phyloP scores from a whole-genome alignment of 2,113 vertebrate genomes.

The Hyperopisus bebe region DNA sequence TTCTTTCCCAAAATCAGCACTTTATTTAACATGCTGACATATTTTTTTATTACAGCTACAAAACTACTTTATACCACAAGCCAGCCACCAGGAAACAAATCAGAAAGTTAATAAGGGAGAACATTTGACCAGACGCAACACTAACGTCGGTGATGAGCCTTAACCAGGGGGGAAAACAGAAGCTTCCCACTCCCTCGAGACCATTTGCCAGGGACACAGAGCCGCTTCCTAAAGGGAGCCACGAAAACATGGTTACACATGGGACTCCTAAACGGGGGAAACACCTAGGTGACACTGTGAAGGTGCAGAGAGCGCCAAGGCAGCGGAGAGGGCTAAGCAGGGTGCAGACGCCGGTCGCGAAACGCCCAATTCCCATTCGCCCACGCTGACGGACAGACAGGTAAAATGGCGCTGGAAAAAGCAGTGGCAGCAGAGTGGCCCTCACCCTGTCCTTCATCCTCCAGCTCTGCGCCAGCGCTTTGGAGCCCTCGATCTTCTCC shows the following conservation, averaged over 20 bases:
- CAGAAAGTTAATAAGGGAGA: not conserved
- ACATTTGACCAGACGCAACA: not conserved
- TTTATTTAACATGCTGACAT: not conserved
- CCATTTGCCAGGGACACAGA: not conserved
- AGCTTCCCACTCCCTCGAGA: not conserved
- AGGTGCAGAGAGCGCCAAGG: not conserved
- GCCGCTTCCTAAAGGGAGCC: not conserved
- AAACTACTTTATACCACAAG: not conserved
- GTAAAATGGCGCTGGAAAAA: not conserved
- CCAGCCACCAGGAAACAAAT: not conserved
- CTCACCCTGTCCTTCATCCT: conserved; percentile 97
- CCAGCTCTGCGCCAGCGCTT: conserved; percentile 95
- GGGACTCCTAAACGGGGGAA: not conserved
- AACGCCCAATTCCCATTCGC: not conserved
- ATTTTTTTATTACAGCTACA: not conserved
- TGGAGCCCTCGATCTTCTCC: conserved; percentile 97
- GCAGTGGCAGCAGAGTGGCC: not conserved
- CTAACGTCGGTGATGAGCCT: not conserved
- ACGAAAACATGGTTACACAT: not conserved
- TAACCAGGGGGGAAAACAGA: not conserved
- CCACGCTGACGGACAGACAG: not conserved
- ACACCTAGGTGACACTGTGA: not conserved
- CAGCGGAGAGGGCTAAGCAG: not conserved
- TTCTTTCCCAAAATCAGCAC: not conserved
- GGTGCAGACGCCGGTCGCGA: not conserved